Evolutionary conservation across 2,888 invertebrate genomes (phyloP).

Genomic region (Pseudanteris insignis): DNA sequence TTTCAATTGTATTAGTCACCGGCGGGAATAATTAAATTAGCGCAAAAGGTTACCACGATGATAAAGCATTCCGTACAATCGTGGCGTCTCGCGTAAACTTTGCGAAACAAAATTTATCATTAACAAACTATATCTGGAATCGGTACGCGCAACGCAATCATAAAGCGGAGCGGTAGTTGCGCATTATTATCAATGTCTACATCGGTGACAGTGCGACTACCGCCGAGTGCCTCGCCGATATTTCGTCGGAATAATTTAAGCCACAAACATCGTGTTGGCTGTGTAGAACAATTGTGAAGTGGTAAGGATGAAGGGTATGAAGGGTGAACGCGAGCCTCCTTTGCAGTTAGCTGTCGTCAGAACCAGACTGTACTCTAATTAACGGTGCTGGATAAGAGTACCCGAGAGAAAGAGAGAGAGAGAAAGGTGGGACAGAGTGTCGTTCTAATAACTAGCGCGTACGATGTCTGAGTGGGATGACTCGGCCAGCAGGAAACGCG

Average conservation of each 20-base stretch:
- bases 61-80: too few relatives aligned
- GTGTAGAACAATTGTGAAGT: slow-evolving; percentile 47
- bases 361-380: slow-evolving; percentile 60
- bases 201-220: slow-evolving; percentile 12
- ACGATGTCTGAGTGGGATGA: slow-evolving; percentile 15
- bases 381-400: slow-evolving; percentile 55
- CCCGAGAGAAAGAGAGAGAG: too few relatives aligned
- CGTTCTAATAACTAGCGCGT: slow-evolving; percentile 53
- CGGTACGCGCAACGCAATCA: slow-evolving; percentile 19
- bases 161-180: slow-evolving; percentile 21
- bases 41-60: too few relatives aligned
- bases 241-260: slow-evolving; percentile 52
- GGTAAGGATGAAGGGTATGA: slow-evolving; percentile 40
- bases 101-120: too few relatives aligned
- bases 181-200: slow-evolving; percentile 37
- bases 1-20: too few relatives aligned
- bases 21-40: too few relatives aligned
- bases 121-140: too few relatives aligned
- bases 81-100: too few relatives aligned
- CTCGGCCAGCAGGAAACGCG: slow-evolving; percentile 9
- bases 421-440: slow-evolving; percentile 50
- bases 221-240: slow-evolving; percentile 32
- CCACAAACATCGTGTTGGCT: slow-evolving; percentile 52
- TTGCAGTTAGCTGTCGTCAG: slow-evolving; percentile 55
- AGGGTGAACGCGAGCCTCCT: slow-evolving; percentile 49